These are phyloP conservation scores for Orthosia cruda DNA, from an alignment of 2,888 invertebrate genomes.

Conservation along the genomic window DNA sequence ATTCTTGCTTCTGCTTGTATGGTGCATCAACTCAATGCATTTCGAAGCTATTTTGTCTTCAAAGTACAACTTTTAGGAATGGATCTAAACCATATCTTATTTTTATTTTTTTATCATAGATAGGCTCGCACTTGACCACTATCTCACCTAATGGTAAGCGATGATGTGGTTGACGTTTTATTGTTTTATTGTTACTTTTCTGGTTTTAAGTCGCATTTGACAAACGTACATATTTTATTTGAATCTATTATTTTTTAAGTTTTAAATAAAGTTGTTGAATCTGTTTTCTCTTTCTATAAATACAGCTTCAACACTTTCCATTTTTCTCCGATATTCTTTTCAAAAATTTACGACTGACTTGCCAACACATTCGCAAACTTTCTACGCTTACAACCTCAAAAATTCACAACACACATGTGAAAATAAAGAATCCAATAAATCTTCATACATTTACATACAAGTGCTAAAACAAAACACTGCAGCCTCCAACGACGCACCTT, in stretches of 20 bases:
- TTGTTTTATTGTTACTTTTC: too few species aligned
- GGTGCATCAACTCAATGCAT: not conserved
- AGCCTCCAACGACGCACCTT: constrained; percentile 31
- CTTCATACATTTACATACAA: constrained; percentile 43
- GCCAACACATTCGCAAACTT: constrained; percentile 19
- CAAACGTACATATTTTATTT: too few species aligned
- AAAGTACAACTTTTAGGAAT: not conserved
- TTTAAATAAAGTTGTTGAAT: not conserved
- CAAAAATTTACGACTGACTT: not conserved
- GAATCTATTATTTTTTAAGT: too few species aligned
- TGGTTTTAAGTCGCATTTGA: too few species aligned
- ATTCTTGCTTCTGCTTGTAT: constrained; percentile 19
- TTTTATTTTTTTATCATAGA: too few species aligned
- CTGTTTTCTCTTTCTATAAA: not conserved
- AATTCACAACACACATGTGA: constrained; percentile 33
- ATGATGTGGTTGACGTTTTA: too few species aligned
- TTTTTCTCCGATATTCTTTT: not conserved
- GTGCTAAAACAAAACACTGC: constrained; percentile 48
- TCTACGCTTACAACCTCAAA: constrained; percentile 18
- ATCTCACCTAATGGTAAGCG: too few species aligned
- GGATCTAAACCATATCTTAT: not conserved
- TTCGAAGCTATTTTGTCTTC: not conserved
- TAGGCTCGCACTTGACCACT: too few species aligned
- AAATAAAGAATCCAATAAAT: constrained; percentile 39
- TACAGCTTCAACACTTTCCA: not conserved